Conservation (phyloP, 35 echinoderm and acorn worm genomes). For the Strongylocentrotus purpuratus region DNA sequence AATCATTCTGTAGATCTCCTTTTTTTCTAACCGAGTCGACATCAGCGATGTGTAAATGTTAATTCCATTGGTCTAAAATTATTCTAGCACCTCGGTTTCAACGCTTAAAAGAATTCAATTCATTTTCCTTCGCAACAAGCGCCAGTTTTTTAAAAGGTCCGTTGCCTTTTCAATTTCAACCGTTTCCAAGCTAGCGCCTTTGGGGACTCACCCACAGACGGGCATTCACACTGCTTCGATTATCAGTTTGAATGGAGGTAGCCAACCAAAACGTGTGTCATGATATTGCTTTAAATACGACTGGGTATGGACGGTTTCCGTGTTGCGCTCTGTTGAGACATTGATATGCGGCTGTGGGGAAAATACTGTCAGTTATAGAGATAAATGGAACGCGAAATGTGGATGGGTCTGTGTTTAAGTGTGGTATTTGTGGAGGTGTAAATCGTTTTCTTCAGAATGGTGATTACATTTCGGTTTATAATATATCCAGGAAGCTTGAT, state of each 20-base stretch:
- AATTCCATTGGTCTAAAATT: neutral
- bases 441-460: neutral
- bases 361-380: neutral
- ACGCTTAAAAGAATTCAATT: neutral
- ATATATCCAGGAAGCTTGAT: neutral
- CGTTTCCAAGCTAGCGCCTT: neutral
- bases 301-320: neutral
- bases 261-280: neutral
- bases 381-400: slow-evolving; percentile 17
- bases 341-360: neutral
- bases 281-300: neutral
- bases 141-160: slow-evolving; percentile 22
- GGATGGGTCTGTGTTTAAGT: neutral
- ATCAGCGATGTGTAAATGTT: slow-evolving; percentile 13
- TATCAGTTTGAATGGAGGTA: neutral
- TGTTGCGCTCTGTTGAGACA: neutral
- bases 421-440: neutral
- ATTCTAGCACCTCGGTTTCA: slow-evolving; percentile 24
- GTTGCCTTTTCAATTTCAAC: slow-evolving; percentile 39
- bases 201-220: neutral
- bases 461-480: neutral
- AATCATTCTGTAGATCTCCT: neutral
- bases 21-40: neutral
- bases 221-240: neutral
- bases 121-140: slow-evolving; percentile 26